These are phyloP conservation scores for Lytechinus variegatus DNA, from an alignment of 35 echinoderm and acorn worm genomes.

Conservation along the genomic window DNA sequence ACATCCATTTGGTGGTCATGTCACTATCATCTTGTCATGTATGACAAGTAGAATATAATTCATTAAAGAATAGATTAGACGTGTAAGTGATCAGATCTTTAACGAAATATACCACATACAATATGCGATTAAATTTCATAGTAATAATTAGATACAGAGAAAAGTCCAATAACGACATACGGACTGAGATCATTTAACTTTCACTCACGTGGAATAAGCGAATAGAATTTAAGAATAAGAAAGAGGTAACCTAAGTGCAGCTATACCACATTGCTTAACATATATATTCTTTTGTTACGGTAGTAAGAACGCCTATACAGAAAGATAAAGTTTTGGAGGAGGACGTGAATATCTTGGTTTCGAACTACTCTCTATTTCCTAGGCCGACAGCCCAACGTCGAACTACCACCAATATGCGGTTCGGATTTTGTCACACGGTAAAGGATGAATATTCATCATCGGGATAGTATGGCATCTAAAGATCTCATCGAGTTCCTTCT, in stretches of 20 bases:
- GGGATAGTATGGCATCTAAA: neutral
- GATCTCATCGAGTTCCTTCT: neutral
- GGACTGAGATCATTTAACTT: too few relatives aligned
- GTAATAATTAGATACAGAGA: too few relatives aligned
- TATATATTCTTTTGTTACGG: neutral
- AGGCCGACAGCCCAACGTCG: neutral
- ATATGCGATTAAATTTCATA: too few relatives aligned
- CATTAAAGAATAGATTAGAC: too few relatives aligned
- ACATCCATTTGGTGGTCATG: too few relatives aligned
- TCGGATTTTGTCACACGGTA: neutral
- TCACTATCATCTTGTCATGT: too few relatives aligned
- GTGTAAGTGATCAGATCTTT: too few relatives aligned
- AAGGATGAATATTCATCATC: neutral
- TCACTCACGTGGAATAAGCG: too few relatives aligned
- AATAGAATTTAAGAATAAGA: too few relatives aligned
- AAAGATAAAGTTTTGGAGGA: neutral
- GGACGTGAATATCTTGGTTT: neutral
- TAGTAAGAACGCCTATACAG: neutral
- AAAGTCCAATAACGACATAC: too few relatives aligned
- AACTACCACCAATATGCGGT: constrained; percentile 8
- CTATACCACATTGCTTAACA: neutral
- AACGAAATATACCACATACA: too few relatives aligned
- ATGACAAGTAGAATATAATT: too few relatives aligned
- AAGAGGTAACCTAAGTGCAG: neutral
- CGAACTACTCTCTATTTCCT: neutral